Base-by-base conservation (phyloP, 2,113 vertebrate genomes). In the Cervus canadensis region DNA sequence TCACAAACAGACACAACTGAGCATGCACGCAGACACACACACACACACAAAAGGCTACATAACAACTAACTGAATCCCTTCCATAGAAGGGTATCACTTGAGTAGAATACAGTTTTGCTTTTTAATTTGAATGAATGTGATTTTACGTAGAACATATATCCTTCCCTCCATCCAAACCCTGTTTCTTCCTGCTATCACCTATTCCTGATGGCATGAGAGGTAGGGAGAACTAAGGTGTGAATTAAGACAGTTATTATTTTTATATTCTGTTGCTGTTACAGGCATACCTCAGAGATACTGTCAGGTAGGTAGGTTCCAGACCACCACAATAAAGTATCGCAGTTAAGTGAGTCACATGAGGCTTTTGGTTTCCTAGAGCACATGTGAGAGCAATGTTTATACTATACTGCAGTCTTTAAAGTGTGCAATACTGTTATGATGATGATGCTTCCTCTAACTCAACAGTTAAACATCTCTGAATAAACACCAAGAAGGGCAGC, bases 1-100 rank as follows among this genome's bases (percentile, higher is more conserved):
- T 40, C 10, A 40, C 36, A 74, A 23, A 71, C 19, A 23, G 36
- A 40, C 19, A 40, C 67, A 74, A 74, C 10, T 74, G 36, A 40
- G 67, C 0, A 2, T 40, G 36, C 67, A 74, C 48, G 13, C 48
- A 62, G 6, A n/a, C 16, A 33, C 12, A 30, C 59, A 60, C 28
- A 30, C 62, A 64, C 15, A 64, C 62, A 67, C 16, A 2, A 48
- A 93, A 60, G 26, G 25, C 79, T 87, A 81, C 23, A 87, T 17
- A 92, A 56, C 45, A 95, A 96, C 50, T 16, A 95, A 84, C 0
- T 54, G n/a, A 98, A 85, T 71, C 25, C 14, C n/a, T 96, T 74
- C 40, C 40, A 85, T 9, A 93, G 36, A 90, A 89, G 33, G 56
- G 4, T 87, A 57, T 91, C 71, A 94, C 33, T 43, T 90, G n/a